These are phyloP conservation scores for Pseudococcus jackbeardsleyi DNA, from an alignment of 2,888 invertebrate genomes.

Conservation along the genomic window DNA sequence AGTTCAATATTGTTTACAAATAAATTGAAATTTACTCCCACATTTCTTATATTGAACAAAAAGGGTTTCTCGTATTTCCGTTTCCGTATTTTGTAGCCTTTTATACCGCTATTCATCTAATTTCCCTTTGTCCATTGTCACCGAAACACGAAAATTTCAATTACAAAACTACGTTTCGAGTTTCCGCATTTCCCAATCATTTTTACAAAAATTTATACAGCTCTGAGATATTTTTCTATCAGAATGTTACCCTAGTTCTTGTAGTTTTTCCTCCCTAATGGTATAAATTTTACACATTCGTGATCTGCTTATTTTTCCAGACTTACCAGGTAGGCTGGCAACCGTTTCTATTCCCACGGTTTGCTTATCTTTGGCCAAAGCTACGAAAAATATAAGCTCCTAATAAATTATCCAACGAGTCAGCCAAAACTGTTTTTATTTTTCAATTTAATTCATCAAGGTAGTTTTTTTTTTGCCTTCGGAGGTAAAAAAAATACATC, in stretches of 20 bases:
- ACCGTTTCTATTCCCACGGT: not conserved
- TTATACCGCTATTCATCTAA: constrained; percentile 7
- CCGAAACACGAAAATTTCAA: not conserved
- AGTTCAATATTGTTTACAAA: not conserved
- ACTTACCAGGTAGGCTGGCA: not conserved
- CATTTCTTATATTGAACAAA: not conserved
- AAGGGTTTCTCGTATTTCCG: not conserved
- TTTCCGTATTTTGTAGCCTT: constrained; percentile 13
- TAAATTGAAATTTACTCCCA: not conserved
- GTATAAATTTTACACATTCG: not conserved
- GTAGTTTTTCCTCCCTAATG: not conserved
- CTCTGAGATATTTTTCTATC: too few relatives aligned
- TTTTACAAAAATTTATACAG: too few relatives aligned
- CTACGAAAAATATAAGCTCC: not conserved
- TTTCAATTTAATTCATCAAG: not conserved
- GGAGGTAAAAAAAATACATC: not conserved
- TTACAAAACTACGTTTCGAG: not conserved
- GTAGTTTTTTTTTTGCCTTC: too few relatives aligned
- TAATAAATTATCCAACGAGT: not conserved
- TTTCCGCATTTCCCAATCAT: not conserved
- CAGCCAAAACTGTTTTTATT: not conserved
- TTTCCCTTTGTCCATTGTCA: not conserved
- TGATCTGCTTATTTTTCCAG: not conserved
- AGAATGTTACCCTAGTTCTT: not conserved
- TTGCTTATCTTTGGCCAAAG: not conserved